These are phyloP conservation scores for Spea multiplicata DNA, from an alignment of 2,113 vertebrate genomes.

Conservation along the genomic window DNA sequence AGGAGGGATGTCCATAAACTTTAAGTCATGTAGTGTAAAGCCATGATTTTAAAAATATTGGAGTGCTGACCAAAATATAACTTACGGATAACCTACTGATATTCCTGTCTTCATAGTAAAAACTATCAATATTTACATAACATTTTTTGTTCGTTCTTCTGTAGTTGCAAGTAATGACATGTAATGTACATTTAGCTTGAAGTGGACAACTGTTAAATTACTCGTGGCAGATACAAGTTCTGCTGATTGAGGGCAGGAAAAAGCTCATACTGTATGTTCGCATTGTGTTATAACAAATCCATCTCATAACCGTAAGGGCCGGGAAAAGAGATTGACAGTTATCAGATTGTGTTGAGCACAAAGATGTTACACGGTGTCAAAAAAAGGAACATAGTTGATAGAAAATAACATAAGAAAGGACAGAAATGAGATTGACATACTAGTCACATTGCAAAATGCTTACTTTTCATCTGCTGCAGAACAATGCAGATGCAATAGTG, in stretches of 20 bases:
- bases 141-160: conserved; percentile 11
- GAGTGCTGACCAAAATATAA: too few species aligned
- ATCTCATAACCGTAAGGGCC: conserved; percentile 33
- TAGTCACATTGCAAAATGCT: neutral
- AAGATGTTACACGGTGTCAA: conserved; percentile 35
- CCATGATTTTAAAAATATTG: too few species aligned
- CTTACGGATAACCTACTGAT: too few species aligned
- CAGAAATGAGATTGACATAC: neutral
- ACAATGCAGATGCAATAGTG: neutral
- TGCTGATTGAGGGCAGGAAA: conserved; percentile 45
- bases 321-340: conserved; percentile 35
- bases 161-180: neutral
- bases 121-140: conserved; percentile 5
- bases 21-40: too few species aligned
- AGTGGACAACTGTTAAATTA: conserved; percentile 44
- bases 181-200: conserved; percentile 38
- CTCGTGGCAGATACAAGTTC: conserved; percentile 40
- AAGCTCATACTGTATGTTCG: conserved; percentile 32
- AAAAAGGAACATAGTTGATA: conserved; percentile 7
- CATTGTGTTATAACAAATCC: conserved; percentile 36
- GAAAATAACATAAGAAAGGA: conserved; percentile 8
- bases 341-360: conserved; percentile 29
- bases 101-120: neutral
- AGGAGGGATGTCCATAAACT: too few species aligned
- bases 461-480: neutral